Conservation (phyloP, 2,113 vertebrate species). For the Ceyx melanurus region DNA sequence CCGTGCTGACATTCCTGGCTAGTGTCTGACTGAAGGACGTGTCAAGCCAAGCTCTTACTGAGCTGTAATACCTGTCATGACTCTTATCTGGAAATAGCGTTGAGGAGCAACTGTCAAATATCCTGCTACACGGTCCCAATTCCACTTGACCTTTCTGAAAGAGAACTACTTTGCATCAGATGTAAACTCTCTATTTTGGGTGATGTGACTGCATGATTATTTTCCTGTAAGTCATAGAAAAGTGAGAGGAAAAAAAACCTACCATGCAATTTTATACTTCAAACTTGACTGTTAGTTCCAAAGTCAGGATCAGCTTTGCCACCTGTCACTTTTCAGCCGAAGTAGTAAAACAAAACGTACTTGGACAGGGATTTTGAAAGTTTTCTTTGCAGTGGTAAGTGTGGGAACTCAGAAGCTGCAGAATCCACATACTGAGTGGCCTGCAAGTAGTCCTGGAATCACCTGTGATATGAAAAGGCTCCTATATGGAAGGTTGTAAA, state of each 20-base stretch:
- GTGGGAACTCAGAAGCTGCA: background rate
- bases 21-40: background rate
- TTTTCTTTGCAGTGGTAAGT: background rate
- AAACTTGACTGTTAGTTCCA: background rate
- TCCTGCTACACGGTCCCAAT: background rate
- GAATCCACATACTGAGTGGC: background rate
- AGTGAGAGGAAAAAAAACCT: accelerated
- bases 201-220: background rate
- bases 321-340: background rate
- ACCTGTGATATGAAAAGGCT: background rate
- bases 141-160: background rate
- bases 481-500: background rate
- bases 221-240: background rate
- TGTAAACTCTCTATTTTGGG: background rate
- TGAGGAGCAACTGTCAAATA: background rate
- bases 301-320: background rate
- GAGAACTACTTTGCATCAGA: background rate
- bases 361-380: background rate
- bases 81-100: background rate
- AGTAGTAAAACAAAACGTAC: background rate
- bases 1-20: background rate
- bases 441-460: background rate
- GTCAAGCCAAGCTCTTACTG: background rate
- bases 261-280: background rate
- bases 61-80: background rate